phyloP scores from a whole-genome alignment of 2,113 vertebrate species.

The Xenopus tropicalis region UCB_Xtro_10.0 CM004448.2:44419001-44419500 shows the following conservation, averaged over 20 bases:
- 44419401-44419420: conserved; percentile 82
- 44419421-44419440: conserved; percentile 87
- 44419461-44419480: conserved; percentile 89
- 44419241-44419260: conserved; percentile 96
- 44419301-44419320: conserved; percentile 92
- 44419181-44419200: conserved; percentile 89
- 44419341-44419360: conserved; percentile 85
- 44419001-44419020: conserved; percentile 97
- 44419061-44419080: conserved; percentile 94
- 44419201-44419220: conserved; percentile 93
- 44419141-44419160: conserved; percentile 94
- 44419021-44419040: conserved; percentile 97
- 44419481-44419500: conserved; percentile 76
- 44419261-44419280: conserved; percentile 89
- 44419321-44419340: conserved; percentile 72
- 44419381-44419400: conserved; percentile 89
- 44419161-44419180: conserved; percentile 96
- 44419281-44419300: conserved; percentile 95
- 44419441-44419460: conserved; percentile 94
- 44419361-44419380: conserved; percentile 84
- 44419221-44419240: conserved; percentile 90
- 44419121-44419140: conserved; percentile 94
- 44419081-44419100: conserved; percentile 95
- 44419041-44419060: conserved; percentile 95
- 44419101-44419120: conserved; percentile 95